Base-by-base conservation (phyloP, 2,888 invertebrate species). In the Artemia sinica region DNA sequence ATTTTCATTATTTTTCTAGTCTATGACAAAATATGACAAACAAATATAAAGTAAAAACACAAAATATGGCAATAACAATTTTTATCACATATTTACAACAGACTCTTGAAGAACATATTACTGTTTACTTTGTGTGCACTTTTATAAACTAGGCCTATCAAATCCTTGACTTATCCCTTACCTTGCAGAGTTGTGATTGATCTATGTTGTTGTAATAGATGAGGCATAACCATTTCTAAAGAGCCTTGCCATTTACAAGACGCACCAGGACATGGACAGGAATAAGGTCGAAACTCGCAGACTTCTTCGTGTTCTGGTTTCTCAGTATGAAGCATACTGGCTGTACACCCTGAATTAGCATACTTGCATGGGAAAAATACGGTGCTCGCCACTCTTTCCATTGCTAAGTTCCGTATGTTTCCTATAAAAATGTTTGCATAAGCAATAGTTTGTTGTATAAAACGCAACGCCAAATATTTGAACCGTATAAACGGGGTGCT, bases 311-410 rank as follows among this genome's bases (percentile, higher is more conserved):
- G 98, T 76, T 97, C 97, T 10, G 90, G 88, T 79, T 99, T 99
- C 75, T 97, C 95, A n/a, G 93, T 93, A 78, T 95, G 91, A 49
- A 92, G 86, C 28, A 96, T 82, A 13, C 93, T 90, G 74, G 88
- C 88, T 18, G 87, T 85, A 78, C 98, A 98, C 67, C 98, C 98
- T 72, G 92, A 92, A 74, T 88, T 88, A 69, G 91, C 89, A 82
- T 96, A 98, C 81, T 96, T 96, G 82, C 98, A 99, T 0, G 98
- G 97, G 76, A 99, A 99, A 85, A 92, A 89, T 66, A 99, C 91
- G 75, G 94, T 96, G 75, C 91, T 89, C 63, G 98, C 98, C 52
- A 98, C 95, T 79, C 98, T 98, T 78, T 99, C 98, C 95, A 98
- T 96, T 50, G 96, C 97, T 77, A 99, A 82, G 80, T 98, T 98